Evolutionary conservation across 2,797 vertebrate genomes (phyloP).

Genomic region (Labroides dimidiatus): DNA sequence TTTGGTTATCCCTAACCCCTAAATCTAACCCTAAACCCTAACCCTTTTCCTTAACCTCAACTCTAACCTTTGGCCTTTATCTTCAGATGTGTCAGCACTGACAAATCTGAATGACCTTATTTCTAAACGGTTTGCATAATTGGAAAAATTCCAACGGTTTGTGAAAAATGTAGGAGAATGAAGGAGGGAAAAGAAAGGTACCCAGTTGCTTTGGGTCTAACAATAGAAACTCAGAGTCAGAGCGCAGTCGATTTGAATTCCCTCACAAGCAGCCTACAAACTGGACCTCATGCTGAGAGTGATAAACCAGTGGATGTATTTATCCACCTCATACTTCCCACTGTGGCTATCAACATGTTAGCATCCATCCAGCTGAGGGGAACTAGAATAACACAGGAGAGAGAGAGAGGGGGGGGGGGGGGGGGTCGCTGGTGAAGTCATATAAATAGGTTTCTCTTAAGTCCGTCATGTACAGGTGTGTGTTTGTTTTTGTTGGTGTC

Average conservation of each 20-base stretch:
- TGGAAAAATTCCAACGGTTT: too few species aligned
- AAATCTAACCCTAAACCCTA: too few species aligned
- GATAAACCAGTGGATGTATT: slow-evolving; percentile 84
- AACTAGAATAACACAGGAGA: slow-evolving; percentile 41
- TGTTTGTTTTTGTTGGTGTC: slow-evolving; percentile 11
- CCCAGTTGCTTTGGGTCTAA: slow-evolving; percentile 68
- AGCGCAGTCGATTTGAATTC: slow-evolving; percentile 84
- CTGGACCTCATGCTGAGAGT: slow-evolving; percentile 82
- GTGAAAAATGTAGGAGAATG: slow-evolving; percentile 49
- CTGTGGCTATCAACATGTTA: slow-evolving; percentile 74
- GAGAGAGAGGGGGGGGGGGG: too few species aligned
- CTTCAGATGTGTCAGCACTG: too few species aligned
- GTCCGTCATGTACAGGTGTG: neutral
- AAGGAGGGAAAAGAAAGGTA: slow-evolving; percentile 57
- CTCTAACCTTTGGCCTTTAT: too few species aligned
- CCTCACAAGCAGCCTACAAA: slow-evolving; percentile 79
- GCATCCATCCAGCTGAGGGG: slow-evolving; percentile 71
- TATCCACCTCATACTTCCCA: slow-evolving; percentile 80
- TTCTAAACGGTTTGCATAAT: too few species aligned
- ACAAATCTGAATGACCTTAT: too few species aligned
- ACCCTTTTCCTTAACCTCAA: too few species aligned
- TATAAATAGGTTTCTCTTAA: slow-evolving; percentile 30
- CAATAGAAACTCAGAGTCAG: slow-evolving; percentile 78
- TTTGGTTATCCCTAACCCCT: too few species aligned
- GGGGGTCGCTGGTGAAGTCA: slow-evolving; percentile 18